phyloP scores from a whole-genome alignment of 2,113 vertebrate species.

The Condylura cristata region DNA sequence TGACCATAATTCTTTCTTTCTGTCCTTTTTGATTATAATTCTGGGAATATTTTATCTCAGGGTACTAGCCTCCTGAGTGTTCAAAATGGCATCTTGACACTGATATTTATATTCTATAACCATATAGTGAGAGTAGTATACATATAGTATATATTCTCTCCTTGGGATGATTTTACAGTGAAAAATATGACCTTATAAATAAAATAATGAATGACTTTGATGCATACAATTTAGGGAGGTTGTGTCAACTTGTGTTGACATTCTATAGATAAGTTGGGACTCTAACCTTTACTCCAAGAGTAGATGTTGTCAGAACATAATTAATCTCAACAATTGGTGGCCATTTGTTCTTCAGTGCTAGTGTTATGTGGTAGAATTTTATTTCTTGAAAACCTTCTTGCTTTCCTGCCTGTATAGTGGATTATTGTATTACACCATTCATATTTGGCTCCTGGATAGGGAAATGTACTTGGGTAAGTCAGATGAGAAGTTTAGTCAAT shows the following conservation, averaged over 20 bases:
- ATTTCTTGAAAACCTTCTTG: neutral
- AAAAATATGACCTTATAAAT: constrained; percentile 37
- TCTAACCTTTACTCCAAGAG: neutral
- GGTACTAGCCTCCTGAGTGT: neutral
- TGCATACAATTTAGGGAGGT: neutral
- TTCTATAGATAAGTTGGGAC: neutral
- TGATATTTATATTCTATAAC: neutral
- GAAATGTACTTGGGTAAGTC: neutral
- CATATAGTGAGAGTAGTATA: neutral
- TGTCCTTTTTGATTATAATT: neutral
- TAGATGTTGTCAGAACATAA: neutral
- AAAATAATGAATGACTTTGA: constrained; percentile 17
- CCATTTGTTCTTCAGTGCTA: neutral
- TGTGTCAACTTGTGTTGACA: constrained; percentile 7
- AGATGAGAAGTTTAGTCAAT: neutral
- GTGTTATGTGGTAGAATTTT: neutral
- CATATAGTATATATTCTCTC: neutral
- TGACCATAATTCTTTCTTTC: constrained; percentile 8
- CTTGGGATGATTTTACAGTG: constrained; percentile 32
- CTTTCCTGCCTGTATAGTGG: neutral
- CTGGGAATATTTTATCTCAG: constrained; percentile 50
- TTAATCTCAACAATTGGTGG: neutral
- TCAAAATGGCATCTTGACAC: constrained; percentile 43
- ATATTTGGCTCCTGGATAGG: neutral
- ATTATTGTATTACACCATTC: neutral